These are phyloP conservation scores for Syndactyla subalaris DNA, from an alignment of 2,797 vertebrate species.

Conservation along the genomic window DNA sequence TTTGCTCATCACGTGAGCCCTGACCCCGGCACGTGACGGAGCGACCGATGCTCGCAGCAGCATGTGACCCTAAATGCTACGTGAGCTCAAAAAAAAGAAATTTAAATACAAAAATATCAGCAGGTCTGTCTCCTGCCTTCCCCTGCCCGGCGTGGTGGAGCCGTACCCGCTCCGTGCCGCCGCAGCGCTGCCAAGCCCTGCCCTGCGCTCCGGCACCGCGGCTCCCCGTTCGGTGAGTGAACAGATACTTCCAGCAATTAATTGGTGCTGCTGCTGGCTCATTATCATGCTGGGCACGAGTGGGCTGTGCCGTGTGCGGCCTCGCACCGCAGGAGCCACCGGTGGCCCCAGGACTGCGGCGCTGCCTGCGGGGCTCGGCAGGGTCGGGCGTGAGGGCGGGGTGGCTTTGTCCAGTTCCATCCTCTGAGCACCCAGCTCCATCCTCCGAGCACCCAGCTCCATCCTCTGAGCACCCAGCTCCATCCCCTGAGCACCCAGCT, in stretches of 20 bases:
- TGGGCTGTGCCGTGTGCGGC: neutral
- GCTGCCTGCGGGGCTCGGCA: neutral
- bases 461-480: no score
- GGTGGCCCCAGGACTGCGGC: neutral
- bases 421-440: no score
- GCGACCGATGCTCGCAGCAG: conserved; percentile 59
- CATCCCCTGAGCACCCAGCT: no score
- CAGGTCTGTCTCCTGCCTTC: conserved; percentile 48
- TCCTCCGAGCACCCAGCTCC: no score
- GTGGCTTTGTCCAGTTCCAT: neutral
- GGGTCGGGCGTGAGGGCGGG: fast-evolving
- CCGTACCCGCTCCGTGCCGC: conserved; percentile 9
- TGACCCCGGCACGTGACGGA: conserved; percentile 69
- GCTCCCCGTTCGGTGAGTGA: conserved; percentile 71
- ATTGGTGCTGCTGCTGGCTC: conserved; percentile 56
- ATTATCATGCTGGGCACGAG: conserved; percentile 61
- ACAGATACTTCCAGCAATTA: conserved; percentile 62
- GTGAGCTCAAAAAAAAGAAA: conserved; percentile 39
- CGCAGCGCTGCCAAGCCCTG: conserved; percentile 16
- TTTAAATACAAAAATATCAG: conserved; percentile 60
- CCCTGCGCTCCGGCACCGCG: conserved; percentile 54
- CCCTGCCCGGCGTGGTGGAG: conserved; percentile 45
- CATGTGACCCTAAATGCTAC: conserved; percentile 70
- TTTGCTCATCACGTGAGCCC: conserved; percentile 67
- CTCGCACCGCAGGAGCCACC: neutral